Conservation (phyloP, 2,888 invertebrate genomes). For the Xestia xanthographa region DNA sequence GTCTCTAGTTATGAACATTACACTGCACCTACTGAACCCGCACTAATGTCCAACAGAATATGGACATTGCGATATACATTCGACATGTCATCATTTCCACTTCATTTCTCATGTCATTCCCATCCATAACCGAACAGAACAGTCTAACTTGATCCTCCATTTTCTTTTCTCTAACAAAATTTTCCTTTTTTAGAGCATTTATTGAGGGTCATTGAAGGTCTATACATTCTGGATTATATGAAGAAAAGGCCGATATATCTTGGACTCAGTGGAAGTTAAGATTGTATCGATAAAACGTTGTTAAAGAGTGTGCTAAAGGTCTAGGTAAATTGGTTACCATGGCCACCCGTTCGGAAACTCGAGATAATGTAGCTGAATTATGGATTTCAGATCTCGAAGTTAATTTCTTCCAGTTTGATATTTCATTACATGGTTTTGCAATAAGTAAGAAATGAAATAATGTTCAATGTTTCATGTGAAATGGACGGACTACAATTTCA, state of each 20-base stretch:
- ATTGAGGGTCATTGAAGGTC: constrained; percentile 66
- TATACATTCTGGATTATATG: constrained; percentile 70
- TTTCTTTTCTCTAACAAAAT: constrained; percentile 54
- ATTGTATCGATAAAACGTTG: constrained; percentile 50
- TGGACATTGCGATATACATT: constrained; percentile 69
- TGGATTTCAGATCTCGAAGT: constrained; percentile 75
- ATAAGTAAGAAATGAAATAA: constrained; percentile 29
- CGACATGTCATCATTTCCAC: constrained; percentile 77
- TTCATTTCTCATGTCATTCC: constrained; percentile 81
- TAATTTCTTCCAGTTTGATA: constrained; percentile 69
- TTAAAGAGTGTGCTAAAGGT: constrained; percentile 64
- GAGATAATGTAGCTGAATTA: constrained; percentile 84
- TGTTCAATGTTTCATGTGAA: constrained; percentile 17
- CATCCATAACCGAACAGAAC: constrained; percentile 70
- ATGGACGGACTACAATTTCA: not conserved
- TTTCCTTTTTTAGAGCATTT: constrained; percentile 51
- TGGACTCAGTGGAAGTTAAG: constrained; percentile 64
- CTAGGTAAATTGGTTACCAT: constrained; percentile 71
- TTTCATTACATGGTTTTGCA: constrained; percentile 49
- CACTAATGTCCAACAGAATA: constrained; percentile 65
- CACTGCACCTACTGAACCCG: constrained; percentile 55
- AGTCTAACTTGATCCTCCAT: constrained; percentile 67
- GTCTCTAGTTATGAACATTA: constrained; percentile 9
- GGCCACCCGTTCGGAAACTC: constrained; percentile 83
- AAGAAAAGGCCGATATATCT: constrained; percentile 64